Evolutionary conservation across 2,888 invertebrate species (phyloP), one percentile per base, ranked within the genome.

Genomic region (Oasisia sp.): DNA sequence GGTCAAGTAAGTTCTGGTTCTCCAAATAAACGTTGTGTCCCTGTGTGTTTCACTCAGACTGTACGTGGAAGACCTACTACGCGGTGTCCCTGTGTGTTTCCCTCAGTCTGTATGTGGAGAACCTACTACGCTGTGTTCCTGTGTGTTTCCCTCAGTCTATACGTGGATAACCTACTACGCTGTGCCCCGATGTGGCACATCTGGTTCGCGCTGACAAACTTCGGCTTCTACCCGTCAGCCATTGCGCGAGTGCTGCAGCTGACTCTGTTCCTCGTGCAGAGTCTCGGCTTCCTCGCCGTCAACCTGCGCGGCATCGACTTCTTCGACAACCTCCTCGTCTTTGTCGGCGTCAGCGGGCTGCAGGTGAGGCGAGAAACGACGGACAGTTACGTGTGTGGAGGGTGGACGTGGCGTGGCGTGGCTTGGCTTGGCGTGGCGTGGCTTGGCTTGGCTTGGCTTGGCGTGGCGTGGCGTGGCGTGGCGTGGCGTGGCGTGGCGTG

Each of bases 191-290:
- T 91, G 50, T 91, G 91, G 91, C 91, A 91, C 56, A 44, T 91
- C 32, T 91, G 91, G 91, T 91, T 91, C 56, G 19, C 91, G 44
- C 44, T 91, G 91, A 91, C 91, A 27, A 91, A 91, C 56, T 32
- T 91, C 3, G 32, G 91, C 19, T 91, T 91, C 91, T 91, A 91
- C 56, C 91, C 91, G 14, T 91, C 91, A 32, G 56, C 45, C n/a
- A 38, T 44, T 14, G 44, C 32, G 14, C 91, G 91, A 32, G 91
- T 91, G 32, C 91, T 91, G 14, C 91, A 91, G 4, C 32, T 91
- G 50, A 91, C 91, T 14, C 56, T 91, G n/a, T 91, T 91, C 56
- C 91, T 91, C 19, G 45, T 91, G 50, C 91, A 91, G 45, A 32
- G 19, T 7, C 74, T 74, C 74, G 14, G 74, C 74, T 74, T 74